phyloP scores from a whole-genome alignment of 2,888 invertebrate genomes.

The Cyclophora punctaria region DNA sequence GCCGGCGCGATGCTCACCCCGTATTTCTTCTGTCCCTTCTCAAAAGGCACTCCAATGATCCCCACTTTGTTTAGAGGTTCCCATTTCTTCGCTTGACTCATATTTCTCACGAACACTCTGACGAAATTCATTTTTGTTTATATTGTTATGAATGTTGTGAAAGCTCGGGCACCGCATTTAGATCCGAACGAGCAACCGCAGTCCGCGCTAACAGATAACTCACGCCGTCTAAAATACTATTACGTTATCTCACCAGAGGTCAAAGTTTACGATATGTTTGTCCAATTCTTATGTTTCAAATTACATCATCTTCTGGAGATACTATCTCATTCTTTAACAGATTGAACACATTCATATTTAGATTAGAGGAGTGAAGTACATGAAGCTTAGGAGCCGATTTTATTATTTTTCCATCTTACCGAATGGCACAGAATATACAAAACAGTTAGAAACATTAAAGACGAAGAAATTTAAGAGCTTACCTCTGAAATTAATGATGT shows the following conservation, averaged over 20 bases:
- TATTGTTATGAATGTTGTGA: slow-evolving; percentile 12
- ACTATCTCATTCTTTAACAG: too few species aligned
- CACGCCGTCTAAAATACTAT: slow-evolving; percentile 24
- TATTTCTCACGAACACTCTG: slow-evolving; percentile 48
- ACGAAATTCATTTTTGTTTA: slow-evolving; percentile 46
- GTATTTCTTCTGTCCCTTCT: slow-evolving; percentile 82
- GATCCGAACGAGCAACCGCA: slow-evolving; percentile 22
- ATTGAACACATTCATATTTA: too few species aligned
- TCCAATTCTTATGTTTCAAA: slow-evolving; percentile 20
- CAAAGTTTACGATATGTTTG: slow-evolving; percentile 32
- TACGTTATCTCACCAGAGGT: slow-evolving; percentile 31
- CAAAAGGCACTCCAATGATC: slow-evolving; percentile 86
- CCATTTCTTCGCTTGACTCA: slow-evolving; percentile 46
- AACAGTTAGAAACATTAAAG: too few species aligned
- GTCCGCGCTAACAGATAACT: slow-evolving; percentile 25
- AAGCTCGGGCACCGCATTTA: slow-evolving; percentile 17
- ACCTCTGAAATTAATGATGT: too few species aligned
- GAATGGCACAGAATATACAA: too few species aligned
- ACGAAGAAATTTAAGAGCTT: too few species aligned
- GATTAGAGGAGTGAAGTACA: too few species aligned
- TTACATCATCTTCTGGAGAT: slow-evolving; percentile 14
- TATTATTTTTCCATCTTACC: too few species aligned
- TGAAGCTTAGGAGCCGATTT: too few species aligned
- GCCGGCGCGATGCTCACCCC: slow-evolving; percentile 84
- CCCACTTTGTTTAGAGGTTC: slow-evolving; percentile 74